These are phyloP conservation scores for Luidia sarsii DNA, from an alignment of 53 echinoderm and acorn worm genomes.

Conservation along the genomic window DNA sequence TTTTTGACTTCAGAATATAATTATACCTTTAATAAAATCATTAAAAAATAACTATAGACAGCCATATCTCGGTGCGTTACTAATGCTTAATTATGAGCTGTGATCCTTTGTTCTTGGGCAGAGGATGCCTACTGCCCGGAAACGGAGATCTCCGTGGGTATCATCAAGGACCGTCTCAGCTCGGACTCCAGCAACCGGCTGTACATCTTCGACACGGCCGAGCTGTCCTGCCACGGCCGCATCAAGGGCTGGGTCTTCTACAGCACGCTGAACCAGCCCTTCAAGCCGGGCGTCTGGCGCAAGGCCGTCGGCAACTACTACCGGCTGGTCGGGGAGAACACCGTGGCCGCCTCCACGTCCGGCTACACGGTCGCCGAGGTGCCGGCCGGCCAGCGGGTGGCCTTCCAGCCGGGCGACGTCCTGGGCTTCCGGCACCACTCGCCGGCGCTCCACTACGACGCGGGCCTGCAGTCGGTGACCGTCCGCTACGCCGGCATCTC, in stretches of 20 bases:
- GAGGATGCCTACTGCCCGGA: slow-evolving; percentile 68
- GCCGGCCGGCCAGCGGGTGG: slow-evolving; percentile 54
- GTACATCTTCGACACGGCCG: slow-evolving; percentile 58
- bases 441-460: slow-evolving; percentile 73
- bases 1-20: too few relatives aligned
- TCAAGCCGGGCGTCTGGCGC: slow-evolving; percentile 83
- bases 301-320: slow-evolving; percentile 67
- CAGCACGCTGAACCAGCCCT: slow-evolving; percentile 69
- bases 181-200: slow-evolving; percentile 66
- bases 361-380: slow-evolving; percentile 77
- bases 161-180: slow-evolving; percentile 73
- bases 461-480: slow-evolving; percentile 60
- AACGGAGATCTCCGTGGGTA: slow-evolving; percentile 29
- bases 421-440: slow-evolving; percentile 68
- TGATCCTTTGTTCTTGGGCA: background rate
- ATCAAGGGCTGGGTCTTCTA: slow-evolving; percentile 63
- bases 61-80: too few relatives aligned
- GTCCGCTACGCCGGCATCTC: slow-evolving; percentile 45
- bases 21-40: background rate
- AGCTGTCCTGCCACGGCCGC: slow-evolving; percentile 66
- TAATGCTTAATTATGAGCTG: background rate
- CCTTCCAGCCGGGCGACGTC: slow-evolving; percentile 78
- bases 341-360: slow-evolving; percentile 57
- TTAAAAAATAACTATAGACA: background rate
- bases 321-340: slow-evolving; percentile 85